Conservation (phyloP, 2,797 vertebrate species). For the Arnoldichthys spilopterus region DNA sequence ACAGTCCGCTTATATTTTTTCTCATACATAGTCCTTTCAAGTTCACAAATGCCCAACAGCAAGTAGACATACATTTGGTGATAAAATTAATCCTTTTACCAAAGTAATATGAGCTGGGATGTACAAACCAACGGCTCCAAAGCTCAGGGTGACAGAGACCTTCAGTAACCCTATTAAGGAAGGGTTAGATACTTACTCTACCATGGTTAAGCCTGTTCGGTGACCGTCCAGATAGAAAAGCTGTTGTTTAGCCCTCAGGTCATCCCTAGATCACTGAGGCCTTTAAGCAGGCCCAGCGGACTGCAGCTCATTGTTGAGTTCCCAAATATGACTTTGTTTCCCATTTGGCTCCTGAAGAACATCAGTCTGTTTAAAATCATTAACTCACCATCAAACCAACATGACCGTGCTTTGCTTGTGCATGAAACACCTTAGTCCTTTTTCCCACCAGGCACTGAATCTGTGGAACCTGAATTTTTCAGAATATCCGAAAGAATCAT, state of each 20-base stretch:
- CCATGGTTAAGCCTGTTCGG: conserved; percentile 45
- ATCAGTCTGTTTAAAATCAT: conserved; percentile 7
- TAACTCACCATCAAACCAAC: not conserved
- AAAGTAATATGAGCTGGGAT: not conserved
- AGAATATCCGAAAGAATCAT: no score
- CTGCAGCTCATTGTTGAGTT: not conserved
- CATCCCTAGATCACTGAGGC: conserved; percentile 38
- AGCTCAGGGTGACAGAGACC: conserved; percentile 9
- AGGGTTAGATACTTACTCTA: conserved; percentile 26
- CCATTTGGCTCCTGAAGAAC: not conserved
- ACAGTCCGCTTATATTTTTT: not conserved
- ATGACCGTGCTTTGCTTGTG: not conserved
- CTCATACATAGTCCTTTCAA: not conserved
- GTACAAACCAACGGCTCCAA: conserved; percentile 28
- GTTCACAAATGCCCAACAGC: not conserved
- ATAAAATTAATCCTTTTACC: conserved; percentile 37
- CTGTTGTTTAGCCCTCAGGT: conserved; percentile 24
- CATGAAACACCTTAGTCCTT: no score
- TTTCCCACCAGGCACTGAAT: no score
- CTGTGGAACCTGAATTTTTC: no score
- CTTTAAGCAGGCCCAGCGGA: conserved; percentile 4
- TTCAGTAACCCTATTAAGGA: conserved; percentile 52
- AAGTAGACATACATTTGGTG: conserved; percentile 10
- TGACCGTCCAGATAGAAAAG: conserved; percentile 14
- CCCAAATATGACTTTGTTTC: conserved; percentile 3